Conservation (phyloP, 1,140 invertebrate species). For the Oryctes rhinoceros region DNA sequence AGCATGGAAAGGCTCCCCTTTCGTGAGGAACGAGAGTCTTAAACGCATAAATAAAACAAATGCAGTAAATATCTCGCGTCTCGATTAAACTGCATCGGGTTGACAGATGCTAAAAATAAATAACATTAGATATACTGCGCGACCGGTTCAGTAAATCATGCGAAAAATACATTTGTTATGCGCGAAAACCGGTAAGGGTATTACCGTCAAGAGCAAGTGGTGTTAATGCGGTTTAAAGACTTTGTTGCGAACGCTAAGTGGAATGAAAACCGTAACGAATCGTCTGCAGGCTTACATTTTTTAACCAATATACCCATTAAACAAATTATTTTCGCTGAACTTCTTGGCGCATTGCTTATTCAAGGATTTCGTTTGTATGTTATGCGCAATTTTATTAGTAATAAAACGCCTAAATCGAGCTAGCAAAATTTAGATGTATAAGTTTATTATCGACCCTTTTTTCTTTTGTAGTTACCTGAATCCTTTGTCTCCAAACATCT, state of each 20-base stretch:
- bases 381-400: too few relatives aligned
- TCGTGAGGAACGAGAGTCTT: not conserved
- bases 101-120: conserved; percentile 43
- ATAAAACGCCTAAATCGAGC: too few relatives aligned
- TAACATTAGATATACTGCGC: conserved; percentile 6
- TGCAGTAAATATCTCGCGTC: conserved; percentile 47
- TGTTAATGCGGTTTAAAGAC: conserved; percentile 32
- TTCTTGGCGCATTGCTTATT: too few relatives aligned
- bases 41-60: conserved; percentile 48
- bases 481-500: too few relatives aligned
- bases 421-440: too few relatives aligned
- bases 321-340: too few relatives aligned
- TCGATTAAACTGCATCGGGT: conserved; percentile 44
- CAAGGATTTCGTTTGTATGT: too few relatives aligned
- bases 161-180: conserved; percentile 29
- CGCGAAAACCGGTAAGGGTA: conserved; percentile 27
- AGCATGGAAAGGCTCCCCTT: not conserved
- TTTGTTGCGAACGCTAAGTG: conserved; percentile 5
- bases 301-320: too few relatives aligned
- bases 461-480: too few relatives aligned
- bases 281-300: not conserved
- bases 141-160: conserved; percentile 33
- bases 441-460: too few relatives aligned
- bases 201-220: conserved; percentile 14
- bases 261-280: not conserved